Evolutionary conservation across 2,888 invertebrate genomes (phyloP), one percentile per base, ranked within the genome.

Genomic region (Phortica magna): DNA sequence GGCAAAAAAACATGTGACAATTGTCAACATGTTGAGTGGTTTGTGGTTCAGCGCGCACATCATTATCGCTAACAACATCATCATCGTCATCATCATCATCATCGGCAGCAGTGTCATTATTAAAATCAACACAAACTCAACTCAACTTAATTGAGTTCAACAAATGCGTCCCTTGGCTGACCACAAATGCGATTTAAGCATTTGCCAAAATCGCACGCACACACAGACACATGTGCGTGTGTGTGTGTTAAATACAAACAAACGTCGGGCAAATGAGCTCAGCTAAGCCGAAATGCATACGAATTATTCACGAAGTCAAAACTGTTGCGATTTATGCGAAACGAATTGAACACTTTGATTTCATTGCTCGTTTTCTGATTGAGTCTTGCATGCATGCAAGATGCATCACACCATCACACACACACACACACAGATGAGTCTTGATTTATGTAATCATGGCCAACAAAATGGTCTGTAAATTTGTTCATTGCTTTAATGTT

Each of bases 401-500:
- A 48, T 48, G 48, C 48, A 14, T 1, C 9, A 48, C 48, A 6
- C 5, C 9, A 0, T 5, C 14, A 48, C 48, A 12, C 48, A 48
- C 48, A 12, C 48, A 31, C 31, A 31, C 1, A 31, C 31, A 31
- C 31, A 31, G 3, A 31, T 48, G 48, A 48, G 48, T 2, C 48
- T 19, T 59, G 59, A 59, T 59, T 59, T 59, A 59, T 59, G 59
- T 19, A 59, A 59, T 59, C 17, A 59, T 59, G 59, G n/a, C 17
- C 59, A 59, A 59, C 59, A 59, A 59, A 59, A 59, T 59, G 7
- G 65, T 4, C 65, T 31, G 65, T 65, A 41, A 65, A 65, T 65
- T 65, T 65, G 65, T 65, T 65, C 22, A 65, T 65, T 65, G 31
- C 41, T 9, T 65, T 31, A 19, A 22, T 61, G 61, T 19, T 55